Evolutionary conservation across 2,888 invertebrate species (phyloP).

Genomic region (Bursaphelenchus okinawaensis): DNA sequence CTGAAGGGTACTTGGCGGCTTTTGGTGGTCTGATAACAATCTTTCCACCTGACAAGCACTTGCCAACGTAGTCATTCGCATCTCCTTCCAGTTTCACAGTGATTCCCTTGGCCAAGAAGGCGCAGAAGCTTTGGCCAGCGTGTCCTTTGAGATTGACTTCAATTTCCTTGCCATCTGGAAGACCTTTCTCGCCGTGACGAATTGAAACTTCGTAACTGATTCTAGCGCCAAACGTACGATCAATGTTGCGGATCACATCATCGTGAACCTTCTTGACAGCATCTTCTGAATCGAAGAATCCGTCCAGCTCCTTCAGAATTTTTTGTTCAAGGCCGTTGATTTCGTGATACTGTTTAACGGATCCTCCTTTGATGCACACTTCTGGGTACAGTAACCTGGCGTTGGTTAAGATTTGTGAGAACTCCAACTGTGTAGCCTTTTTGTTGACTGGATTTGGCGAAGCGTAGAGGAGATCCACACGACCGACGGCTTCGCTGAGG

Average conservation of each 20-base stretch:
- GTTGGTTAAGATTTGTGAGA: conserved; percentile 78
- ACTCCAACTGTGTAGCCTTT: conserved; percentile 79
- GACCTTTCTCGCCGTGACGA: conserved; percentile 48
- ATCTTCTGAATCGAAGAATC: conserved; percentile 42
- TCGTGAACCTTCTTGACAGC: conserved; percentile 63
- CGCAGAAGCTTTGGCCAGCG: conserved; percentile 97
- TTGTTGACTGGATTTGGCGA: conserved; percentile 68
- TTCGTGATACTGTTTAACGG: conserved; percentile 67
- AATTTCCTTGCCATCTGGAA: conserved; percentile 62
- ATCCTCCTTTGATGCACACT: conserved; percentile 80
- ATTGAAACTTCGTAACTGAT: conserved; percentile 72
- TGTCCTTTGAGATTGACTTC: conserved; percentile 80
- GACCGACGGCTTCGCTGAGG: conserved; percentile 66
- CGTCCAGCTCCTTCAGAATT: conserved; percentile 35
- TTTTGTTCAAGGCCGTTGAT: conserved; percentile 42
- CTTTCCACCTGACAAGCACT: conserved; percentile 88
- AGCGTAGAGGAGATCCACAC: conserved; percentile 78
- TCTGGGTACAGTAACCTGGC: conserved; percentile 83
- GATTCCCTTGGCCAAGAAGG: conserved; percentile 85
- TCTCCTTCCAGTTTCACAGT: conserved; percentile 87
- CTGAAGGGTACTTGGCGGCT: conserved; percentile 72
- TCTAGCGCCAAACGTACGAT: conserved; percentile 85
- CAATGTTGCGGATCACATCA: conserved; percentile 80
- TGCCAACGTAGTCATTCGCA: conserved; percentile 95
- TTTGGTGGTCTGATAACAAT: conserved; percentile 87